Evolutionary conservation across 2,888 invertebrate species (phyloP), one percentile per base, ranked within the genome.

Genomic region (Apotomis capreana): DNA sequence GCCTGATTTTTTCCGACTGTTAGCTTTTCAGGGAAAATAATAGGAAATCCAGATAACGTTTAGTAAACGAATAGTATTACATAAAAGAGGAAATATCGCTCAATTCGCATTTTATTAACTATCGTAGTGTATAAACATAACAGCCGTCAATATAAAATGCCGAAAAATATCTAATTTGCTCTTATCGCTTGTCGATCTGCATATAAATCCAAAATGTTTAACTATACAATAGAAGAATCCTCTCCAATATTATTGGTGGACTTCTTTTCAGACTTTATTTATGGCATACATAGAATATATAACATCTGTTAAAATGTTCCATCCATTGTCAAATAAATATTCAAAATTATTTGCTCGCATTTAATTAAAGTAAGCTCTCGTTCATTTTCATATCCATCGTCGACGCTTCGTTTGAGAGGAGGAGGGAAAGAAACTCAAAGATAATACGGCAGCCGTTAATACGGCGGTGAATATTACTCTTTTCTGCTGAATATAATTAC

Each of bases 331-430:
- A 40, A 40, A 40, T 40, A 26, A 44, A 55, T 55, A 65, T 65
- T 65, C 44, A 55, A 26, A 12, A 2, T 26, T 49, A 9, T n/a
- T 5, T 40, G 37, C 10, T 5, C 12, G 0, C 3, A 9, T 70
- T 70, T 65, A 65, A 65, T 70, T 60, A 61, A 67, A 67, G 57
- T 46, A 40, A 26, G 64, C 55, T 70, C 51, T 40, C 36, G 8
- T 71, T 71, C 51, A 44, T 67, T 70, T 62, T 62, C 67, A 51
- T 62, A 67, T 67, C 57, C 60, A 70, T 65, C 67, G 67, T 67
- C 54, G 44, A 15, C 44, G 65, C 54, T 55, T 44, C 40, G 49
- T 67, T 37, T 9, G 36, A 15, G 12, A 55, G 59, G 36, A 40
- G 26, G 26, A 26, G 26, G 26, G 26, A 52, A 26, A 36, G 36